These are phyloP conservation scores for Mesochorus sp. DNA, from an alignment of 2,888 invertebrate species.

Conservation along the genomic window DNA sequence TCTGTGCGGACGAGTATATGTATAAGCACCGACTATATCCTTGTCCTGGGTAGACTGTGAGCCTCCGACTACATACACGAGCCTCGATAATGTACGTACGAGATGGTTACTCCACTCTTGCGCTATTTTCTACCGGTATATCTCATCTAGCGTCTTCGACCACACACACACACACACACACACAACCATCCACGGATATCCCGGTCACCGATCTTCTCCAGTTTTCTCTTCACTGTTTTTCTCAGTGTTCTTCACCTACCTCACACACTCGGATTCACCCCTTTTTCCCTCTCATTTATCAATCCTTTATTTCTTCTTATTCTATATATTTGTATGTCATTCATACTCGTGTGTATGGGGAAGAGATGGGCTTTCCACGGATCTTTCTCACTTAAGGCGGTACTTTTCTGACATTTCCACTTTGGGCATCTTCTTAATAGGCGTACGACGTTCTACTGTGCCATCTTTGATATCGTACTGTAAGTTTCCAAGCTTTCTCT, in stretches of 20 bases:
- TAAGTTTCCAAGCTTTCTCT: slow-evolving; percentile 28
- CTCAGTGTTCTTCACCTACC: slow-evolving; percentile 57
- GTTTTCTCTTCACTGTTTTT: slow-evolving; percentile 59
- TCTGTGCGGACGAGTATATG: slow-evolving; percentile 59
- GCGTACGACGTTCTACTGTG: slow-evolving; percentile 60
- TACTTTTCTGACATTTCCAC: slow-evolving; percentile 76
- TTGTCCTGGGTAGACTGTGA: slow-evolving; percentile 42
- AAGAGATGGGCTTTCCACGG: slow-evolving; percentile 3
- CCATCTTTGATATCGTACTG: slow-evolving; percentile 3
- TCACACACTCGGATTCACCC: slow-evolving; percentile 65
- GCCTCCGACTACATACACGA: slow-evolving; percentile 41
- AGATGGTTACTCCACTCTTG: slow-evolving; percentile 46
- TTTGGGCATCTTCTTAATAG: slow-evolving; percentile 75
- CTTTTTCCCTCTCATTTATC: slow-evolving; percentile 55
- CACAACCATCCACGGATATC: background rate
- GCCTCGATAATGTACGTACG: slow-evolving; percentile 44
- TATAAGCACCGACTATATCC: slow-evolving; percentile 37
- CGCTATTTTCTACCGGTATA: slow-evolving; percentile 38
- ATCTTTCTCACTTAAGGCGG: slow-evolving; percentile 56
- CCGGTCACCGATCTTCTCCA: slow-evolving; percentile 45
- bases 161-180: too few relatives aligned
- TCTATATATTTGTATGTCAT: slow-evolving; percentile 9
- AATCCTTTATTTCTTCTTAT: slow-evolving; percentile 45
- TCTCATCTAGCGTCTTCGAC: slow-evolving; percentile 37
- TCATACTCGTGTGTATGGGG: background rate